Evolutionary conservation across 2,113 vertebrate genomes (phyloP), one percentile per base, ranked within the genome.

Genomic region (Rattus rattus): DNA sequence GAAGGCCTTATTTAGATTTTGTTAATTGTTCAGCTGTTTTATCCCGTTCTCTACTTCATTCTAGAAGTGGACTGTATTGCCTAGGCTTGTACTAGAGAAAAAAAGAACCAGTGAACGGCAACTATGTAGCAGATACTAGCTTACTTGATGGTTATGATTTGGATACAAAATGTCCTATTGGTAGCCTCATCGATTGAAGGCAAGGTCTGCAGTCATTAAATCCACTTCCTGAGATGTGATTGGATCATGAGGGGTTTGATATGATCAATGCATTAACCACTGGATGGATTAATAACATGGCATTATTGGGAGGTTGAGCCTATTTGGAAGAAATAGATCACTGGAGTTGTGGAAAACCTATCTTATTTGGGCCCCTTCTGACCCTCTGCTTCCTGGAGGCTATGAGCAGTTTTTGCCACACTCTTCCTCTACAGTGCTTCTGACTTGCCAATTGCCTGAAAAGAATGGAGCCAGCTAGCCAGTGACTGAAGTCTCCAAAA

Each of bases 1-100:
- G 89, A 95, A 94, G 95, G 91, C 73, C 92, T 89, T 87, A 92
- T 94, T 96, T 94, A 97, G 94, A 84, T 95, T 80, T 91, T 70
- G 22, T 52, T 97, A 94, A 83, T 94, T 87, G 72, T 95, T 96
- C 69, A 54, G 86, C 72, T 96, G 49, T 90, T 93, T 63, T 63
- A 75, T 52, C 19, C 65, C 81, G 30, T 88, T 65, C 61, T 43
- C 56, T 28, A 26, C 63, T 94, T 92, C 79, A 26, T 88, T 95
- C 59, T 97, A 36, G 77, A 93, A 89, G 77, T 79, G 73, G 63
- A 76, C 28, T 65, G 2, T 84, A 26, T 70, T 65, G 43, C 36
- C 81, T 77, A 91, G 63, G 8, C 52, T 96, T 97, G 69, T 88
- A 70, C 19, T 43, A 28, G 72, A 96, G 91, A 89, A 43, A 43